Evolutionary conservation across 2,113 vertebrate species (phyloP).

Genomic region (Camelus bactrianus): DNA sequence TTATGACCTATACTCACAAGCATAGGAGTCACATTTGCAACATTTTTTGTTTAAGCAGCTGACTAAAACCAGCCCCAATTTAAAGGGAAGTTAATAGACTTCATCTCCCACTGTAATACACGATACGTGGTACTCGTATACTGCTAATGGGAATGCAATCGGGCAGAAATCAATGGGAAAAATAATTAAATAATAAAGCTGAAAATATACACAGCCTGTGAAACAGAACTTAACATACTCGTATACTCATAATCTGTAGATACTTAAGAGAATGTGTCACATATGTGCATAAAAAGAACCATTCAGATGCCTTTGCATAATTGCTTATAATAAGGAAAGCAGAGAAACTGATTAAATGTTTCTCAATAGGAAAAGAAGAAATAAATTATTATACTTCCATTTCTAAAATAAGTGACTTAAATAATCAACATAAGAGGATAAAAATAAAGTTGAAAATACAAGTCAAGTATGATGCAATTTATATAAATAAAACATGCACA

Average conservation of each 20-base stretch:
- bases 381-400: background rate
- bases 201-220: background rate
- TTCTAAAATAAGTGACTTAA: background rate
- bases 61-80: background rate
- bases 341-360: background rate
- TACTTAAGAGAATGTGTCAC: background rate
- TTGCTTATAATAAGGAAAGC: background rate
- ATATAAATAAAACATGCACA: background rate
- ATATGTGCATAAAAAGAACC: background rate
- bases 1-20: background rate
- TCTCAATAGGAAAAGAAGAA: background rate
- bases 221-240: background rate
- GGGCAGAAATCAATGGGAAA: background rate
- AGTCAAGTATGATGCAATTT: background rate
- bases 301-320: background rate
- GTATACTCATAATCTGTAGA: background rate
- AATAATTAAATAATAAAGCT: slow-evolving; percentile 11
- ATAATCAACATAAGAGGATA: background rate
- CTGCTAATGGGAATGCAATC: background rate
- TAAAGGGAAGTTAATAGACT: background rate
- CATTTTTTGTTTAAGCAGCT: background rate
- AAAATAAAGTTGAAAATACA: background rate
- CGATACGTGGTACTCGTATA: background rate
- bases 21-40: background rate
- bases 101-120: background rate